Evolutionary conservation across 1,140 invertebrate species (phyloP).

Genomic region (Eurosta solidaginis): DNA sequence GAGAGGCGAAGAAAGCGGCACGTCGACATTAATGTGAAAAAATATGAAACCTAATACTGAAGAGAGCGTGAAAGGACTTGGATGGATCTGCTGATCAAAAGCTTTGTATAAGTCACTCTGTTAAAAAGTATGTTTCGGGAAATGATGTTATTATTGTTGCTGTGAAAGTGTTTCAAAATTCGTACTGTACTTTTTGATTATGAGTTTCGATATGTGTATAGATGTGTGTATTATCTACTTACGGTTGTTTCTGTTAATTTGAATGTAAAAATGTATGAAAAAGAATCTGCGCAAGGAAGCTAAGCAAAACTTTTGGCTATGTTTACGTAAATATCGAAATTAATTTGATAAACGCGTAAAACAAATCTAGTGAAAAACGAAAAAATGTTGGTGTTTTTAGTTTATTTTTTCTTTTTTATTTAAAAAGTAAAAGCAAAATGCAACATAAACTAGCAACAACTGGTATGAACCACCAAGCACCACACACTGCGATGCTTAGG

Average conservation of each 20-base stretch:
- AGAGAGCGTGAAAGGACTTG: not conserved
- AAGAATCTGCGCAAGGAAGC: not conserved
- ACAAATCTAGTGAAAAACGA: not conserved
- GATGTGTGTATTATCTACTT: not conserved
- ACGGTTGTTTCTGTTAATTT: not conserved
- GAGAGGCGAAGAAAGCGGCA: slow-evolving; percentile 34
- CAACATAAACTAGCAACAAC: not conserved
- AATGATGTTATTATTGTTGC: not conserved
- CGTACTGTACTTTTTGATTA: slow-evolving; percentile 15
- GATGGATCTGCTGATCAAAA: too few species aligned
- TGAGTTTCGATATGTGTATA: not conserved
- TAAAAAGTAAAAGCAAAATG: not conserved
- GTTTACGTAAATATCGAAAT: not conserved
- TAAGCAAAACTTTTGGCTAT: not conserved
- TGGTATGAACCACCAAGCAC: not conserved
- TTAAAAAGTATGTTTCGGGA: not conserved
- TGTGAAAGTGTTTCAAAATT: not conserved
- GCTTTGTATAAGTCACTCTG: too few species aligned
- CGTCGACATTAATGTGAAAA: slow-evolving; percentile 35
- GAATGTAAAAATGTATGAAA: not conserved
- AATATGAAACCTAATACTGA: slow-evolving; percentile 34
- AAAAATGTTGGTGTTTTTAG: not conserved
- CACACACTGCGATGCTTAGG: too few species aligned
- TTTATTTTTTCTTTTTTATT: not conserved
- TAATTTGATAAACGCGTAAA: not conserved